Evolutionary conservation across 1,140 invertebrate genomes (phyloP).

Genomic region (Ceratina australensis): DNA sequence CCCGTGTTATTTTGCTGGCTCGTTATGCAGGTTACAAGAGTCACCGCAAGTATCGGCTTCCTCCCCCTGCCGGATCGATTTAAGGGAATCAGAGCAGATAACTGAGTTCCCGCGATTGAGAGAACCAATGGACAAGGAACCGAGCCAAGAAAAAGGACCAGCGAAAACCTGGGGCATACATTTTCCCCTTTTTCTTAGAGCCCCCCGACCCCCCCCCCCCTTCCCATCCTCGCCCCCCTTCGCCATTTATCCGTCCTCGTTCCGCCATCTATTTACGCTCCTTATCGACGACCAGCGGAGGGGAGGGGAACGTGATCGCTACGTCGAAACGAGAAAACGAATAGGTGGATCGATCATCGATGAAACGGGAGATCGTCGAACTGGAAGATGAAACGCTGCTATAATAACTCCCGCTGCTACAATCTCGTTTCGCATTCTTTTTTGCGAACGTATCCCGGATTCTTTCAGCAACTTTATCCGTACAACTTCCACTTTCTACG

Average conservation of each 20-base stretch:
- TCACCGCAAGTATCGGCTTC: constrained; percentile 42
- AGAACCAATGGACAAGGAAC: constrained; percentile 46
- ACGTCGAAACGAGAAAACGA: constrained; percentile 24
- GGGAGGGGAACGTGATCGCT: constrained; percentile 19
- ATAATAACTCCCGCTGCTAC: constrained; percentile 38
- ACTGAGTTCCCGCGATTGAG: constrained; percentile 41
- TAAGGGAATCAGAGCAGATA: constrained; percentile 44
- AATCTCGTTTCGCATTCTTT: neutral
- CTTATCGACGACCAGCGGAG: constrained; percentile 33
- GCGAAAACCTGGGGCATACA: constrained; percentile 20
- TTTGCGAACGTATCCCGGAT: no score
- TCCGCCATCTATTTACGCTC: constrained; percentile 28
- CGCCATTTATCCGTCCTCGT: neutral
- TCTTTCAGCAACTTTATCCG: neutral
- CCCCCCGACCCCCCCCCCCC: no score
- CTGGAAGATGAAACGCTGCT: constrained; percentile 36
- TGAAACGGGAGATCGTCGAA: constrained; percentile 42
- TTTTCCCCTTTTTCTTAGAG: constrained; percentile 17
- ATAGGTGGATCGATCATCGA: constrained; percentile 16
- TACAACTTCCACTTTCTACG: neutral
- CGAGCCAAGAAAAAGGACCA: constrained; percentile 45
- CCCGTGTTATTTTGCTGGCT: constrained; percentile 38
- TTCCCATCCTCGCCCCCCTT: neutral
- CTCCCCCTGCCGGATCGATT: constrained; percentile 36
- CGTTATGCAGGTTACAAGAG: constrained; percentile 38